Conservation (phyloP, 2,888 invertebrate species). For the Phasia obesa region DNA sequence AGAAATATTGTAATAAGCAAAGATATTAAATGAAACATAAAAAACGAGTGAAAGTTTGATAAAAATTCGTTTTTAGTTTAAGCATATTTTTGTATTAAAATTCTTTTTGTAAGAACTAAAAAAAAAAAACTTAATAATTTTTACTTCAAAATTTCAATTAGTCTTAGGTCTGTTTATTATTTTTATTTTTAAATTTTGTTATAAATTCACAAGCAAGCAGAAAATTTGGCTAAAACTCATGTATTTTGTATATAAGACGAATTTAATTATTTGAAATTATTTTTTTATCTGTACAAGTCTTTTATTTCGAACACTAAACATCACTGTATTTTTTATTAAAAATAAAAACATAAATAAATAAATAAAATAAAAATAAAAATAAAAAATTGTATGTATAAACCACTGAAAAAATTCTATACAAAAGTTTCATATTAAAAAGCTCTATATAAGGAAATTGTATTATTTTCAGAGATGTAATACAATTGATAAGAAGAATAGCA, state of each 20-base stretch:
- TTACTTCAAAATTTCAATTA: neutral
- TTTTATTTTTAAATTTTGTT: slow-evolving; percentile 25
- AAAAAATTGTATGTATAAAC: slow-evolving; percentile 10
- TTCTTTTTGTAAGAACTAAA: slow-evolving; percentile 27
- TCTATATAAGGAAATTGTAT: slow-evolving; percentile 51
- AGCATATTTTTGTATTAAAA: slow-evolving; percentile 54
- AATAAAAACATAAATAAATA: slow-evolving; percentile 20
- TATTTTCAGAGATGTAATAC: slow-evolving; percentile 52
- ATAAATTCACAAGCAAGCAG: slow-evolving; percentile 1
- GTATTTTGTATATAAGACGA: slow-evolving; percentile 46
- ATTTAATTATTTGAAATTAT: slow-evolving; percentile 40
- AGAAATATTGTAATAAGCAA: neutral
- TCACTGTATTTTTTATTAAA: slow-evolving; percentile 49
- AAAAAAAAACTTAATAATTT: slow-evolving; percentile 8
- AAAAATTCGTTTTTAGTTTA: slow-evolving; percentile 34
- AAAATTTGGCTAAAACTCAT: slow-evolving; percentile 34
- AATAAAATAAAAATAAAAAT: slow-evolving; percentile 28
- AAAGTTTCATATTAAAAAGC: too few relatives aligned
- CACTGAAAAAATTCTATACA: too few relatives aligned
- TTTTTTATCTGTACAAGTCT: slow-evolving; percentile 10
- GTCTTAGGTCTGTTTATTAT: neutral
- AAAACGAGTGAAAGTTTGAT: neutral
- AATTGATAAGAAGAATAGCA: slow-evolving; percentile 55
- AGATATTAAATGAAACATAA: neutral
- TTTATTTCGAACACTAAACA: slow-evolving; percentile 46